Conservation (phyloP, 2,113 vertebrate genomes). For the Dendropsophus ebraccatus region DNA sequence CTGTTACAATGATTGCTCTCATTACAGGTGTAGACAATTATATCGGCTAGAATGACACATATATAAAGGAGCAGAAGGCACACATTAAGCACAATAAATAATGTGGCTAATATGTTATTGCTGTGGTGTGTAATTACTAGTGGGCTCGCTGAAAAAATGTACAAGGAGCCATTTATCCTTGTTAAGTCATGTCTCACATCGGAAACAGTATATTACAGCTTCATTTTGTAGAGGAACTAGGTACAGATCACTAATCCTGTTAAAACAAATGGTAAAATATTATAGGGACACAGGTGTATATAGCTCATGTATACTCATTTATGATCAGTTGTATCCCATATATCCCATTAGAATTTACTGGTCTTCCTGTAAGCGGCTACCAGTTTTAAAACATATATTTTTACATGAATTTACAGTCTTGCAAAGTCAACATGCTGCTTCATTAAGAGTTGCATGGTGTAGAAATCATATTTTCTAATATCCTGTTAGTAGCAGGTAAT, state of each 20-base stretch:
- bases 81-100: constrained; percentile 42
- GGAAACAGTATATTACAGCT: neutral
- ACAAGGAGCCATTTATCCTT: constrained; percentile 18
- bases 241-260: neutral
- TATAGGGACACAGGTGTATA: neutral
- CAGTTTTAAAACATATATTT: neutral
- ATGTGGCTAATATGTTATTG: constrained; percentile 23
- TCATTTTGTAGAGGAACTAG: neutral
- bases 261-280: neutral
- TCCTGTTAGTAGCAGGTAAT: no score
- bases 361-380: neutral
- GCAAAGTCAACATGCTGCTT: neutral
- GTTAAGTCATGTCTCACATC: constrained; percentile 11
- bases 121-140: constrained; percentile 17
- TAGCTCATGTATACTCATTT: neutral
- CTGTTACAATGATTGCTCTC: constrained; percentile 34
- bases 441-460: neutral
- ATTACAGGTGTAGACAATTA: constrained; percentile 47
- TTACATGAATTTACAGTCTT: no score
- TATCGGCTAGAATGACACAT: constrained; percentile 39
- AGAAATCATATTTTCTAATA: neutral
- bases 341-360: neutral
- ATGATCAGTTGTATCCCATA: neutral
- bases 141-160: constrained; percentile 22
- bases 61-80: constrained; percentile 15